Conservation (phyloP, 1,140 invertebrate species). For the Nephila pilipes region DNA sequence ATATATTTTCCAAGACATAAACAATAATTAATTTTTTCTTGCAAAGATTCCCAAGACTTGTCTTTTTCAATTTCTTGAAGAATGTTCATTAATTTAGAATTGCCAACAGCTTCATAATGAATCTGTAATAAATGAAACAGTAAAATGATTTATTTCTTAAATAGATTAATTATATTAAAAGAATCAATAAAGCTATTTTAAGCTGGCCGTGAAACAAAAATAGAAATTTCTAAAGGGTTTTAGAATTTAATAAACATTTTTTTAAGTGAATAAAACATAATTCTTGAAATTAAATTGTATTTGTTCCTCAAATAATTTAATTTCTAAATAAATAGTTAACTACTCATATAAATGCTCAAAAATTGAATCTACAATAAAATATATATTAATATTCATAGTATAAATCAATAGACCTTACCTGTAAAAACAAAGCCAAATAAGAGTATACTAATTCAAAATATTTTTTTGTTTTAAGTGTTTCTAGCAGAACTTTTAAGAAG, state of each 20-base stretch:
- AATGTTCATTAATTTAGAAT: slow-evolving; percentile 84
- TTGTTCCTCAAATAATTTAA: too few species aligned
- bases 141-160: background rate
- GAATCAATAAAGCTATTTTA: too few species aligned
- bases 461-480: slow-evolving; percentile 87
- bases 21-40: slow-evolving; percentile 88
- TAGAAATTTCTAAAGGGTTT: too few species aligned
- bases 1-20: slow-evolving; percentile 86
- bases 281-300: too few species aligned
- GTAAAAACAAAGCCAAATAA: slow-evolving; percentile 95
- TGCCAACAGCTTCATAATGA: slow-evolving; percentile 86
- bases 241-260: too few species aligned
- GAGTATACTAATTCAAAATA: slow-evolving; percentile 96
- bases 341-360: too few species aligned
- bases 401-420: slow-evolving; percentile 82
- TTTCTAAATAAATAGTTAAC: too few species aligned
- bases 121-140: slow-evolving; percentile 29
- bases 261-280: too few species aligned
- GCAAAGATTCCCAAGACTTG: slow-evolving; percentile 86
- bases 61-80: slow-evolving; percentile 85
- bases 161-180: too few species aligned
- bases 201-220: too few species aligned
- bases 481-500: slow-evolving; percentile 90
- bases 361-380: background rate
- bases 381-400: background rate